Percentiles rank a stretch among this genome's conserved stretches.
These are phyloP conservation scores for Ferrisia virgata DNA, from an alignment of 2,888 invertebrate genomes.

Conservation along the genomic window DNA sequence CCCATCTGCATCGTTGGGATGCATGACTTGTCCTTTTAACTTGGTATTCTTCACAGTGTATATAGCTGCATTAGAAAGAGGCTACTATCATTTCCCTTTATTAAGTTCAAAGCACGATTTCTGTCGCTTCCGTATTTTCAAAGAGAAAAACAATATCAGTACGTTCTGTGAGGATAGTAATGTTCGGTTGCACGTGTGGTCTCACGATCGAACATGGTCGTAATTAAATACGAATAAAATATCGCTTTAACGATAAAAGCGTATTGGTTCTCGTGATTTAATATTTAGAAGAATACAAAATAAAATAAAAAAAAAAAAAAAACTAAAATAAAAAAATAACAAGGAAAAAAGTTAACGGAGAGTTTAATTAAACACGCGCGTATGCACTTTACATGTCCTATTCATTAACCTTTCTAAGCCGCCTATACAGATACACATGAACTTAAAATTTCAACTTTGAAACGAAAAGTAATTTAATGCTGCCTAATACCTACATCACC, in stretches of 20 bases:
- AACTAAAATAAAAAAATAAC: background rate
- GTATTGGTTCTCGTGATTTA: slow-evolving; percentile 44
- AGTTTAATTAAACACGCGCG: slow-evolving; percentile 21
- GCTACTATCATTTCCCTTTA: slow-evolving; percentile 36
- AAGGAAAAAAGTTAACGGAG: background rate
- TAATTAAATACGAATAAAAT: slow-evolving; percentile 46
- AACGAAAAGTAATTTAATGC: background rate
- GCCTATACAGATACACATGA: background rate
- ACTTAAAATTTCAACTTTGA: background rate
- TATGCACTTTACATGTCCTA: slow-evolving; percentile 1
- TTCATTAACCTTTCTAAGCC: slow-evolving; percentile 5
- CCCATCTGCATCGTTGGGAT: background rate
- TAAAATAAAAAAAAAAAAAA: slow-evolving; percentile 10
- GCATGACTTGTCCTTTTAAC: slow-evolving; percentile 29
- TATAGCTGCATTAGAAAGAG: background rate
- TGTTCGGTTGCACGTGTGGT: slow-evolving; percentile 44
- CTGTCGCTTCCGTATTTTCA: slow-evolving; percentile 44
- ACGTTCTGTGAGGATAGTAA: slow-evolving; percentile 37
- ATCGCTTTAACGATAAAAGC: slow-evolving; percentile 44
- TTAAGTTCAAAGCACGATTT: slow-evolving; percentile 45
- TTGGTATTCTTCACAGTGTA: background rate
- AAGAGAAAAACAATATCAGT: slow-evolving; percentile 43
- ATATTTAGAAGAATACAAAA: slow-evolving; percentile 26
- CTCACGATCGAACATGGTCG: slow-evolving; percentile 44
- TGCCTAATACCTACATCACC: background rate